Conservation (phyloP, 2,797 vertebrate species). For the Acanthiza pusilla region DNA sequence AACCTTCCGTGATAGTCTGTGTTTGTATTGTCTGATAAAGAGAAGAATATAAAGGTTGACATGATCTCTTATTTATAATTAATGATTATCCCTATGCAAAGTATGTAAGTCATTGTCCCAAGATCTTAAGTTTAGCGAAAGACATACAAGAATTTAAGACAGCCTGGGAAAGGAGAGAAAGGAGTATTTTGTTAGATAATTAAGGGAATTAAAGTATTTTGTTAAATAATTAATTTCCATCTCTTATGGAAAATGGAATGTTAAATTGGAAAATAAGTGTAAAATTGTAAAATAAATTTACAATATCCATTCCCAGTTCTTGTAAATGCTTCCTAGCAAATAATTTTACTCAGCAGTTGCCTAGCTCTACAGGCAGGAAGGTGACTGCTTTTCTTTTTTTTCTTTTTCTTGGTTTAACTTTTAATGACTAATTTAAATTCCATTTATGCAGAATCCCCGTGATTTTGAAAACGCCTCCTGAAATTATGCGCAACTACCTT, state of each 20-base stretch:
- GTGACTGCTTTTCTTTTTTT: not conserved
- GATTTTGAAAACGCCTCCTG: constrained; percentile 26
- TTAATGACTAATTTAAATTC: constrained; percentile 42
- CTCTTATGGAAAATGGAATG: not conserved
- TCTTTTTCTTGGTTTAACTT: constrained; percentile 3
- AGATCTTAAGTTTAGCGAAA: not conserved
- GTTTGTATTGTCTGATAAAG: not conserved
- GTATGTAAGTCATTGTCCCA: not conserved
- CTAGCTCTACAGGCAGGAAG: not conserved
- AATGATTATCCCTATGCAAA: not conserved
- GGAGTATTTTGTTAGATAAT: not conserved
- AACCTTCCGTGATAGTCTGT: not conserved
- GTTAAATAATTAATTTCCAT: not conserved
- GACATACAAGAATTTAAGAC: not conserved
- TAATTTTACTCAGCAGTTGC: not conserved
- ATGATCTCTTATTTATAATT: not conserved
- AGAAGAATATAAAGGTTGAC: not conserved
- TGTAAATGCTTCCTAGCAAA: not conserved
- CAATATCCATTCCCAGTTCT: not conserved
- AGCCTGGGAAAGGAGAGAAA: not conserved
- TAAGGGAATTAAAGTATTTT: not conserved
- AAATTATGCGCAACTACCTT: constrained; percentile 10
- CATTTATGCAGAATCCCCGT: not conserved
- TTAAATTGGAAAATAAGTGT: not conserved
- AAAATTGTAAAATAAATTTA: not conserved